phyloP scores from a whole-genome alignment of 2,797 vertebrate species.

The Bovichtus variegatus region DNA sequence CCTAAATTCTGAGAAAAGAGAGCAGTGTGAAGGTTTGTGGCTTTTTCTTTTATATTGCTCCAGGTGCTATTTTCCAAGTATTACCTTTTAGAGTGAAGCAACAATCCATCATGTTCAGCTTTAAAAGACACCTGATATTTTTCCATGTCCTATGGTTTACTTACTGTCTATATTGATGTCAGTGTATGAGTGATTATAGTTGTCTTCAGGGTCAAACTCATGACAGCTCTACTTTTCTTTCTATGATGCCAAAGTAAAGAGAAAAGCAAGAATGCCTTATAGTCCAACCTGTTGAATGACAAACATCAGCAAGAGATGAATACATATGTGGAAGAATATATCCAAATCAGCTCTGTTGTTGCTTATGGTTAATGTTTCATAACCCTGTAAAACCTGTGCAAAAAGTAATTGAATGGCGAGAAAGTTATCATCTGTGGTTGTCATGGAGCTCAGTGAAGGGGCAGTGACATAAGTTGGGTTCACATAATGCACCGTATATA shows the following conservation, averaged over 20 bases:
- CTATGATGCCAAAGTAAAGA: conserved; percentile 1
- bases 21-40: conserved; percentile 46
- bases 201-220: conserved; percentile 18
- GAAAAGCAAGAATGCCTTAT: conserved; percentile 1
- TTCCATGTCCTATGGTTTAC: conserved; percentile 33
- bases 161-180: conserved; percentile 21
- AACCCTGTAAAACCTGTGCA: conserved; percentile 26
- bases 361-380: conserved; percentile 17
- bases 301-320: conserved; percentile 9
- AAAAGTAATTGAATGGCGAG: conserved; percentile 35
- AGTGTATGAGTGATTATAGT: conserved; percentile 27
- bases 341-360: conserved; percentile 14
- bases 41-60: conserved; percentile 33
- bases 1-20: conserved; percentile 7
- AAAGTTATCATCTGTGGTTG: conserved; percentile 33
- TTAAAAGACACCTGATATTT: conserved; percentile 52
- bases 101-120: conserved; percentile 63
- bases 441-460: conserved; percentile 39
- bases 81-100: conserved; percentile 20
- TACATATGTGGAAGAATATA: not conserved
- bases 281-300: conserved; percentile 14
- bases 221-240: conserved; percentile 1
- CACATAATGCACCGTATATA: conserved; percentile 41
- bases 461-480: conserved; percentile 26
- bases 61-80: conserved; percentile 45